Percentiles rank a stretch among this genome's conserved stretches.
These are phyloP conservation scores for Marmota monax DNA, from an alignment of 2,113 vertebrate species.

Conservation along the genomic window DNA sequence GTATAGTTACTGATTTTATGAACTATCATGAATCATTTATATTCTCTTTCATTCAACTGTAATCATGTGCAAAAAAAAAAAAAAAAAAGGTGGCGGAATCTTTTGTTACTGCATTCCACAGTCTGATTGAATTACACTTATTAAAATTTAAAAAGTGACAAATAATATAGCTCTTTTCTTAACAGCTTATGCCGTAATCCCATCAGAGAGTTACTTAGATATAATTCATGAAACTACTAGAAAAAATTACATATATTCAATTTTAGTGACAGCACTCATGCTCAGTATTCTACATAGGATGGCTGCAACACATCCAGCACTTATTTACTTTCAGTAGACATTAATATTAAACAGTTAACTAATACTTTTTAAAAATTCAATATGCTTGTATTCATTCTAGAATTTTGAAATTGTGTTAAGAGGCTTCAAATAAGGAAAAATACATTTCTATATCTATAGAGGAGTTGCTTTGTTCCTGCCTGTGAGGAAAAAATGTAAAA, in stretches of 20 bases:
- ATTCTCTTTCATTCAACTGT: conserved; percentile 56
- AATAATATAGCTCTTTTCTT: conserved; percentile 37
- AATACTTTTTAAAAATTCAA: neutral
- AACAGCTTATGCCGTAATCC: neutral
- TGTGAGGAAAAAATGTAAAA: neutral
- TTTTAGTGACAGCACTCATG: neutral
- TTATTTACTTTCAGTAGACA: conserved; percentile 29
- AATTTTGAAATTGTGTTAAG: conserved; percentile 14
- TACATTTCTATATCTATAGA: neutral
- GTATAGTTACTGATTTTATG: conserved; percentile 45
- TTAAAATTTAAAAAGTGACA: conserved; percentile 72
- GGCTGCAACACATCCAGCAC: neutral
- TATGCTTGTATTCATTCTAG: neutral
- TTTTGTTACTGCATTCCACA: conserved; percentile 4
- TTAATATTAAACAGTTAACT: conserved; percentile 70
- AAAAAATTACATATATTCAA: conserved; percentile 43
- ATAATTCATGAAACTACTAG: neutral
- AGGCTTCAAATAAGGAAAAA: neutral
- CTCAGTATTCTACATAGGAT: neutral
- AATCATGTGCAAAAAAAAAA: conserved; percentile 26
- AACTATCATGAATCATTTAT: conserved; percentile 63
- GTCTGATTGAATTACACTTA: conserved; percentile 71
- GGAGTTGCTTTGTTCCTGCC: neutral
- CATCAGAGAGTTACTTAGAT: neutral
- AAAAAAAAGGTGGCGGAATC: conserved; percentile 51